phyloP scores from a whole-genome alignment of 2,113 vertebrate species.

The Nannobrachium achirus region DNA sequence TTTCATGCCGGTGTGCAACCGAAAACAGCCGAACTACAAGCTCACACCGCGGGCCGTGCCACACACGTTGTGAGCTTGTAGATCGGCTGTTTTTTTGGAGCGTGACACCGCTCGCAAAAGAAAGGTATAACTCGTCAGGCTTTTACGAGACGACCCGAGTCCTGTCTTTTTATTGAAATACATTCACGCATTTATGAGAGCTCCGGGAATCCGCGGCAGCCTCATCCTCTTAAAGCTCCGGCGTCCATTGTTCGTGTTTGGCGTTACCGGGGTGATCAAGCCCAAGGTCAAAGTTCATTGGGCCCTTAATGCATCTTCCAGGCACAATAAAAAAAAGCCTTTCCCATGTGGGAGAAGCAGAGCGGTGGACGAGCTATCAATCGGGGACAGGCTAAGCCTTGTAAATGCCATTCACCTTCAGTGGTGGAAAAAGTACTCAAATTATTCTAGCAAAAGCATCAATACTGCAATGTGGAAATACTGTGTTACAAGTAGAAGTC shows the following conservation, averaged over 20 bases:
- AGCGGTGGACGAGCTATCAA: conserved; percentile 44
- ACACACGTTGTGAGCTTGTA: no score
- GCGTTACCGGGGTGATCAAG: conserved; percentile 64
- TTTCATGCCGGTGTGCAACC: no score
- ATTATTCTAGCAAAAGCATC: no score
- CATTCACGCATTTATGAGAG: conserved; percentile 58
- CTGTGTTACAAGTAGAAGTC: no score
- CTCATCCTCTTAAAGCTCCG: conserved; percentile 40
- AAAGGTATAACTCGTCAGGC: no score
- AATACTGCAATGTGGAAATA: no score
- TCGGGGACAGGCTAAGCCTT: conserved; percentile 38
- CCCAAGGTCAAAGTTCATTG: conserved; percentile 77
- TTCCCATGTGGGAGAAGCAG: conserved; percentile 50
- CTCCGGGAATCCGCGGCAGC: conserved; percentile 33
- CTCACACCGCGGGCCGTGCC: no score
- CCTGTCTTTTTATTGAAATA: conserved; percentile 44
- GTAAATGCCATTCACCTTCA: conserved; percentile 64
- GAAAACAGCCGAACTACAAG: no score
- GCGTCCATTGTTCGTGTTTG: conserved; percentile 37
- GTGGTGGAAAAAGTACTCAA: no score
- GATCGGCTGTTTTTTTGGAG: no score
- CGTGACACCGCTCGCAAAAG: no score
- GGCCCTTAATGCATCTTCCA: conserved; percentile 64
- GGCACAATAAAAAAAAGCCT: conserved; percentile 65
- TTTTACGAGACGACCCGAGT: conserved; percentile 55